Conservation (phyloP, 2,113 vertebrate species). For the Daubentonia madagascariensis region DNA sequence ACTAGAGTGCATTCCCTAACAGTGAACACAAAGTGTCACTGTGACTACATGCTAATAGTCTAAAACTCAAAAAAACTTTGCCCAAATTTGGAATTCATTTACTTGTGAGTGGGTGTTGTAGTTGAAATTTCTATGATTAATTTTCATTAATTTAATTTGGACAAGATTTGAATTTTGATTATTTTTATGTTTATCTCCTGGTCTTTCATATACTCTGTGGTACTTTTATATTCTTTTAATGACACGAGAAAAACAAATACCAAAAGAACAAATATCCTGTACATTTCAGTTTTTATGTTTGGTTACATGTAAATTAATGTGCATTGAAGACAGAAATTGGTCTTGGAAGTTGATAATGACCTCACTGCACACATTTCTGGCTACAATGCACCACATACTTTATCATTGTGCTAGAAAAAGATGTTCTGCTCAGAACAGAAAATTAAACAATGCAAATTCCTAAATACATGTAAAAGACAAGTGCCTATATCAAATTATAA, state of each 20-base stretch:
- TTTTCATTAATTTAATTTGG: conserved; percentile 65
- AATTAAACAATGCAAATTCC: conserved; percentile 12
- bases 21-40: conserved; percentile 91
- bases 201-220: conserved; percentile 37
- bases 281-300: conserved; percentile 70
- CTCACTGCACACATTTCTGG: conserved; percentile 65
- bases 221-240: not conserved
- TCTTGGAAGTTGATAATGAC: conserved; percentile 73
- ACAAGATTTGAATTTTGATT: conserved; percentile 68
- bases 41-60: conserved; percentile 84
- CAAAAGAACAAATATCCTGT: conserved; percentile 68
- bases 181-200: conserved; percentile 57
- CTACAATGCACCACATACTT: conserved; percentile 61
- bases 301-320: conserved; percentile 74
- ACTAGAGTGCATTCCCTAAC: conserved; percentile 85
- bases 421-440: conserved; percentile 69
- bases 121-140: conserved; percentile 69
- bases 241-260: conserved; percentile 71
- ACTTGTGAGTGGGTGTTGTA: conserved; percentile 38
- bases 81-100: conserved; percentile 76
- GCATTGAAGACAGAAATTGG: conserved; percentile 75
- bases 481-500: not conserved
- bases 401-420: conserved; percentile 71
- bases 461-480: not conserved
- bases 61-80: conserved; percentile 76